Conservation (phyloP, 2,888 invertebrate species). For the Leistus spinibarbis region DNA sequence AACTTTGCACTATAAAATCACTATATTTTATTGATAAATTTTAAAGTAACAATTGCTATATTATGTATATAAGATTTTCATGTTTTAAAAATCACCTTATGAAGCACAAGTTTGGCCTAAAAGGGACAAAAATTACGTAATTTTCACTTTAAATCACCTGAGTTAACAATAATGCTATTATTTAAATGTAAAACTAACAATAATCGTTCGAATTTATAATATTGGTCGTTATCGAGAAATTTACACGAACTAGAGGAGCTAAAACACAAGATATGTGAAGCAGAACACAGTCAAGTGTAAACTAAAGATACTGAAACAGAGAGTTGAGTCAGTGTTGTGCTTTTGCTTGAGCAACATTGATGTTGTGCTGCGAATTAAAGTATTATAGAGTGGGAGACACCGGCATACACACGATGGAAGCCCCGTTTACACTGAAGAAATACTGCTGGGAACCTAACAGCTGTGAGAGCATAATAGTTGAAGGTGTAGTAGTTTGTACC, state of each 20-base stretch:
- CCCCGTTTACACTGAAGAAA: background rate
- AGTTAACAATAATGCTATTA: background rate
- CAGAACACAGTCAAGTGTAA: background rate
- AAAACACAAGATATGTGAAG: background rate
- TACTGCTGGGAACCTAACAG: background rate
- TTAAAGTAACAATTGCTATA: background rate
- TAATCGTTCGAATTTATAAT: no score
- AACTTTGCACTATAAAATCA: background rate
- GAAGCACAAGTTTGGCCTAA: no score
- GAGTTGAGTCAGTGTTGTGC: background rate
- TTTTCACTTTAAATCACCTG: background rate
- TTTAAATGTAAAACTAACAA: background rate
- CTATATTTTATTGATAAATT: background rate
- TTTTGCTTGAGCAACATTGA: background rate
- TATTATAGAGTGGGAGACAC: background rate
- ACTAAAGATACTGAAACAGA: background rate
- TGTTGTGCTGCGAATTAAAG: background rate
- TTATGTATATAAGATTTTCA: no score
- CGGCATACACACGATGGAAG: background rate
- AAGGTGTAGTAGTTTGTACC: background rate
- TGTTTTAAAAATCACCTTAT: no score
- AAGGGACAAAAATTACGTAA: background rate
- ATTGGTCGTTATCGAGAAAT: background rate
- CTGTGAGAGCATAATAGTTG: background rate
- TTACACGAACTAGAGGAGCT: background rate